Conservation (phyloP, 2,113 vertebrate genomes). For the Microcebus griseorufus region DNA sequence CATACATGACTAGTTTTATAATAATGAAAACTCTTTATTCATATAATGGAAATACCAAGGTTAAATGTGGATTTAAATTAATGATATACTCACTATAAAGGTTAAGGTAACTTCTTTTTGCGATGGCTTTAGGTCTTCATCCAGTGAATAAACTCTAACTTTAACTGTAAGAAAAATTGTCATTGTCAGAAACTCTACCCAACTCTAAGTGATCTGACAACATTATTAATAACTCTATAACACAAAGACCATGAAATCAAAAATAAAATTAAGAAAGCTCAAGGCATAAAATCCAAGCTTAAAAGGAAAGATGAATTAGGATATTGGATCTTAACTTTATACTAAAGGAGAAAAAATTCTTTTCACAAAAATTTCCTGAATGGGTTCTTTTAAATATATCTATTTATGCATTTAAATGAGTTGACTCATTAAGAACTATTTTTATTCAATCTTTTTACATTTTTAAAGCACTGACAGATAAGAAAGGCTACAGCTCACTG, state of each 20-base stretch:
- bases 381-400: background rate
- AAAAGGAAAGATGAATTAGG: background rate
- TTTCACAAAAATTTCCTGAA: background rate
- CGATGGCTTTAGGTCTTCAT: constrained; percentile 89
- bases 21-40: background rate
- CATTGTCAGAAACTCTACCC: background rate
- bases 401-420: background rate
- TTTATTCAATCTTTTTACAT: background rate
- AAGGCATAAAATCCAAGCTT: constrained; percentile 11
- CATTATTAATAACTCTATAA: background rate
- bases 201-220: constrained; percentile 4
- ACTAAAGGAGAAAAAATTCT: background rate
- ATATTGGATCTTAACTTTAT: background rate
- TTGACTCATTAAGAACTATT: background rate
- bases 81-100: constrained; percentile 82
- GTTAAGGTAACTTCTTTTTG: constrained; percentile 86
- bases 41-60: background rate
- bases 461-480: background rate
- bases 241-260: background rate
- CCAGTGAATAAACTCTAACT: constrained; percentile 90
- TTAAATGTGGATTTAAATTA: background rate
- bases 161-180: constrained; percentile 82
- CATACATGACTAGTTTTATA: background rate
- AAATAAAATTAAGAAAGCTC: background rate
- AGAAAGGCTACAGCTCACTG: background rate